phyloP scores from a whole-genome alignment of 2,888 invertebrate species.

The Scaptomyza flava region DNA sequence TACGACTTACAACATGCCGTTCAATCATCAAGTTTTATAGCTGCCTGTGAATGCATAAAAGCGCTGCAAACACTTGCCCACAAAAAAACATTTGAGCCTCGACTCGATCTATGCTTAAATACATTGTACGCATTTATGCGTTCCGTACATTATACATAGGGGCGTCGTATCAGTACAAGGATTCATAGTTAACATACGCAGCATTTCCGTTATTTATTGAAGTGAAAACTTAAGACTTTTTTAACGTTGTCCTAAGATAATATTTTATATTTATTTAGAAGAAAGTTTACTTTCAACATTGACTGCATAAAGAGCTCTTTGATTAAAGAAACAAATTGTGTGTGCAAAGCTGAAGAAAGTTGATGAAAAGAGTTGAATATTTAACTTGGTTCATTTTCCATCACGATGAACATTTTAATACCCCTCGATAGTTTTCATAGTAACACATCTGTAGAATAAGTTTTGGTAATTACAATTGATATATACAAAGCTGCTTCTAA shows the following conservation, averaged over 20 bases:
- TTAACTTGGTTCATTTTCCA: not conserved
- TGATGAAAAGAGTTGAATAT: not conserved
- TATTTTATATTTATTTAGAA: not conserved
- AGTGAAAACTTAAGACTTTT: not conserved
- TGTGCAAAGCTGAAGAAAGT: not conserved
- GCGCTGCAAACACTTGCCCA: conserved; percentile 11
- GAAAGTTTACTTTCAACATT: not conserved
- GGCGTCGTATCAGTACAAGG: conserved; percentile 26
- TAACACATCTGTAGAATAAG: not conserved
- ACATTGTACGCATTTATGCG: conserved; percentile 22
- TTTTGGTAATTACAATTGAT: not conserved
- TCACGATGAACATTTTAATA: not conserved
- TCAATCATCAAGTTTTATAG: conserved; percentile 57
- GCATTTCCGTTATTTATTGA: not conserved
- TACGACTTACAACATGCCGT: conserved; percentile 31
- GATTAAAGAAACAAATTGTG: not conserved
- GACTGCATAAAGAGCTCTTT: not conserved
- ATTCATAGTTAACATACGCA: not conserved
- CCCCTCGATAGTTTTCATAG: not conserved
- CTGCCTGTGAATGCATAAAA: conserved; percentile 53
- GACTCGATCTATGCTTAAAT: conserved; percentile 23
- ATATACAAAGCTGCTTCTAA: not conserved
- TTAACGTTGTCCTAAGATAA: not conserved
- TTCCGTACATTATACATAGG: conserved; percentile 29
- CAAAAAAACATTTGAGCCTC: conserved; percentile 41